These are phyloP conservation scores for Cataglyphis hispanica DNA, from an alignment of 1,140 invertebrate genomes.

Conservation along the genomic window DNA sequence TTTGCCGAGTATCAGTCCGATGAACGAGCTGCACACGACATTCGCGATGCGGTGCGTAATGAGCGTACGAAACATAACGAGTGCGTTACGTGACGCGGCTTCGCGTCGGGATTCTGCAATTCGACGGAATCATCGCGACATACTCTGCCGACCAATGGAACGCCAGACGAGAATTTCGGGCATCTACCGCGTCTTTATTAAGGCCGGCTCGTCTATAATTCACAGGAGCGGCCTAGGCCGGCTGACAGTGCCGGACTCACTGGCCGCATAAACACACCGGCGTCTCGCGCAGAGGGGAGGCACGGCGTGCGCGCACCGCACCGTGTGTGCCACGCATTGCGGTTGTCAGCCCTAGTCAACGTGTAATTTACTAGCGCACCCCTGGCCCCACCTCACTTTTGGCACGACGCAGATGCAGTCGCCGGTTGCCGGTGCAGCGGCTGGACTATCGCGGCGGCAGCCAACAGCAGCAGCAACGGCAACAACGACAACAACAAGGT, in stretches of 20 bases:
- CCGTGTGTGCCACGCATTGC: slow-evolving; percentile 75
- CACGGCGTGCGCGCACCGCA: slow-evolving; percentile 14
- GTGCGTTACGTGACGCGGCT: slow-evolving; percentile 10
- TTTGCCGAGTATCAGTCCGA: neutral
- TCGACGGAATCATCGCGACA: slow-evolving; percentile 53
- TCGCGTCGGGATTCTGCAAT: slow-evolving; percentile 63
- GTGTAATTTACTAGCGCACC: slow-evolving; percentile 79
- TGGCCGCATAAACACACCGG: slow-evolving; percentile 75
- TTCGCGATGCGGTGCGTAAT: neutral
- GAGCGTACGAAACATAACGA: slow-evolving; percentile 20
- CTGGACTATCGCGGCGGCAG: slow-evolving; percentile 39
- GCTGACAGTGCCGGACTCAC: slow-evolving; percentile 74
- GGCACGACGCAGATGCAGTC: slow-evolving; percentile 74
- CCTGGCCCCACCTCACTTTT: neutral
- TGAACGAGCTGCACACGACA: neutral
- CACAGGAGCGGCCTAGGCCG: slow-evolving; percentile 56
- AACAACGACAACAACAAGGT: slow-evolving; percentile 53
- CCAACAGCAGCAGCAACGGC: slow-evolving; percentile 28
- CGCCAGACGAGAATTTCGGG: slow-evolving; percentile 77
- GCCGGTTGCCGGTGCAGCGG: slow-evolving; percentile 59
- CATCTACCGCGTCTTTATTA: slow-evolving; percentile 76
- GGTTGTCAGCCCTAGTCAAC: slow-evolving; percentile 81
- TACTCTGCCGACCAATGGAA: slow-evolving; percentile 69
- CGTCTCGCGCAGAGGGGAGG: slow-evolving; percentile 66
- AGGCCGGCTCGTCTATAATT: slow-evolving; percentile 75